phyloP scores from a whole-genome alignment of 2,113 vertebrate genomes.

The Archilochus colubris region DNA sequence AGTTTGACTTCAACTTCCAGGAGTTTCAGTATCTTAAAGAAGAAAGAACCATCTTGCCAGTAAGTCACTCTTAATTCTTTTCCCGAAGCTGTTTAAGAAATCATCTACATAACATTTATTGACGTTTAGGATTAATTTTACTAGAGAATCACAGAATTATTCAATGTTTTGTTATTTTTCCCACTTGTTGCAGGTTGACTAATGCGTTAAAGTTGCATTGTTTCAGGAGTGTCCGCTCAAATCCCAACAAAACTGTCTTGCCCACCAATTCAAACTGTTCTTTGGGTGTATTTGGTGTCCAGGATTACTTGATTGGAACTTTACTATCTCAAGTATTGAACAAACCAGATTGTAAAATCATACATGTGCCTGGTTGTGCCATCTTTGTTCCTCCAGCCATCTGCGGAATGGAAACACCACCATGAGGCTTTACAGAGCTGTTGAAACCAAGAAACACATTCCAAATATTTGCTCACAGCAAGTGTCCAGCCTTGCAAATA shows the following conservation, averaged over 20 bases:
- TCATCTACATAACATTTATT: background rate
- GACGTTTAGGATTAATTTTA: background rate
- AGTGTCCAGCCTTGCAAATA: background rate
- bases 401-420: background rate
- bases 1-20: conserved; percentile 92
- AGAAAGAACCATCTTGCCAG: conserved; percentile 84
- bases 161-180: background rate
- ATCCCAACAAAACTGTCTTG: background rate
- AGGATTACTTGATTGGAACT: background rate
- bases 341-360: background rate
- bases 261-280: background rate
- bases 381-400: background rate
- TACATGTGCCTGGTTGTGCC: background rate
- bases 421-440: fast-evolving
- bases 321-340: background rate
- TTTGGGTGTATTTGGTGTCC: background rate
- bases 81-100: background rate
- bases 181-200: fast-evolving
- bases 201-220: background rate
- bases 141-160: background rate
- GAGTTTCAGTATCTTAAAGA: conserved; percentile 87
- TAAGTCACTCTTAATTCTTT: conserved; percentile 44
- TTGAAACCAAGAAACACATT: background rate
- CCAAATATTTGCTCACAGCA: background rate
- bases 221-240: background rate